A percentile compares a stretch with the other conserved stretches of the same genome.
Conservation (phyloP, 2,113 vertebrate species). For the Pipra filicauda region DNA sequence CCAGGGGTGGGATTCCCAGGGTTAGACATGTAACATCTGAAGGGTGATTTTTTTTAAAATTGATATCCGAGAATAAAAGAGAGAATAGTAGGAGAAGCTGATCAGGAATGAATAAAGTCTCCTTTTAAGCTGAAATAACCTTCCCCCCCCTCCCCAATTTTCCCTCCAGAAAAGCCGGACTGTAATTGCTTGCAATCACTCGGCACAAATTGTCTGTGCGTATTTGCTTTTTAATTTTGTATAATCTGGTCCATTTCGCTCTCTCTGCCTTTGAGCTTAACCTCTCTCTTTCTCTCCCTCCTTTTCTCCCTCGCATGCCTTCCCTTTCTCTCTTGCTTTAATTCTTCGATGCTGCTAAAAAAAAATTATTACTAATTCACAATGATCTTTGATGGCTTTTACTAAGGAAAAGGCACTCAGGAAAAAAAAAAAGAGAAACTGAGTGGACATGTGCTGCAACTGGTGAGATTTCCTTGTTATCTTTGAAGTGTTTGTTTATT, state of each 20-base stretch:
- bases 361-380: conserved; percentile 68
- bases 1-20: conserved; percentile 77
- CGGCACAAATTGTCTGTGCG: conserved; percentile 83
- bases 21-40: conserved; percentile 78
- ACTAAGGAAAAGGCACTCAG: conserved; percentile 68
- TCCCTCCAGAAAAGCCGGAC: conserved; percentile 81
- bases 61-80: conserved; percentile 84
- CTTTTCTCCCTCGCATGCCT: conserved; percentile 20
- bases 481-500: conserved; percentile 57
- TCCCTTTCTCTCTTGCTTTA: conserved; percentile 62
- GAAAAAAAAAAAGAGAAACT: conserved; percentile 26
- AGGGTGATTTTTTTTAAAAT: conserved; percentile 78
- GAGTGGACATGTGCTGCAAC: conserved; percentile 41
- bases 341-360: conserved; percentile 69
- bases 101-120: conserved; percentile 86
- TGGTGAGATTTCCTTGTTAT: conserved; percentile 55
- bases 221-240: conserved; percentile 90
- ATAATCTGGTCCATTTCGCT: conserved; percentile 87
- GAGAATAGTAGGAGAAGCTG: conserved; percentile 81
- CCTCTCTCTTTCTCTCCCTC: conserved; percentile 63
- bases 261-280: conserved; percentile 84
- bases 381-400: conserved; percentile 72
- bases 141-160: conserved; percentile 71
- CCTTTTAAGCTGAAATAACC: conserved; percentile 82
- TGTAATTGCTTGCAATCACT: conserved; percentile 87